Conservation (phyloP, 2,888 invertebrate genomes). For the Anticlea derivata region DNA sequence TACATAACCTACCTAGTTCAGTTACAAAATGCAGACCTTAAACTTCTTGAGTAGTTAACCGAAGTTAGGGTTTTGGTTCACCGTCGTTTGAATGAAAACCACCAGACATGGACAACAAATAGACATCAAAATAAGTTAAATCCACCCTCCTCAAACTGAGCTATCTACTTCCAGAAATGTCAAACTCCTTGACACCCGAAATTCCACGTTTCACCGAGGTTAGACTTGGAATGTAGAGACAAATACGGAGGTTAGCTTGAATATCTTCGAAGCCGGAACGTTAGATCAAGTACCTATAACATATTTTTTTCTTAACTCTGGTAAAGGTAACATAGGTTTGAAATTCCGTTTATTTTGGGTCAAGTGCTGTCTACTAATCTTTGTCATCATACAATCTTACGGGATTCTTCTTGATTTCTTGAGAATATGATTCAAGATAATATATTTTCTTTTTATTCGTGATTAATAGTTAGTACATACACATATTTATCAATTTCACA, state of each 20-base stretch:
- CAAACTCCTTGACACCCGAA: conserved; percentile 48
- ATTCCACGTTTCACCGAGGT: conserved; percentile 51
- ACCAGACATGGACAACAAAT: conserved; percentile 29
- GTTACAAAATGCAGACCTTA: not conserved
- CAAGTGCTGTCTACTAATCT: not conserved
- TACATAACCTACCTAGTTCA: not conserved
- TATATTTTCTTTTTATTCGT: no score
- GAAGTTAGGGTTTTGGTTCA: conserved; percentile 2
- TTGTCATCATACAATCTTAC: not conserved
- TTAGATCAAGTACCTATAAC: conserved; percentile 37
- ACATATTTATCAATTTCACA: no score
- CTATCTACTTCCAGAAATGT: conserved; percentile 42
- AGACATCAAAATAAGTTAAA: conserved; percentile 33
- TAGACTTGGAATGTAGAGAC: conserved; percentile 50
- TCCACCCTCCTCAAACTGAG: conserved; percentile 42
- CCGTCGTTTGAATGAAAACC: conserved; percentile 22
- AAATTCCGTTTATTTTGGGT: conserved; percentile 10
- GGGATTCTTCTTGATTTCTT: no score
- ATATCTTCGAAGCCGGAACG: conserved; percentile 50
- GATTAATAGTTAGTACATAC: no score
- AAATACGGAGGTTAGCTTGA: conserved; percentile 45
- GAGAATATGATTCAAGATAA: no score
- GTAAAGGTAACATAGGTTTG: conserved; percentile 7
- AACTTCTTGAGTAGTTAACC: conserved; percentile 7
- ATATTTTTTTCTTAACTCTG: conserved; percentile 24